Evolutionary conservation across 2,888 invertebrate genomes (phyloP), one percentile per base, ranked within the genome.

Genomic region (Endomychus coccineus): DNA sequence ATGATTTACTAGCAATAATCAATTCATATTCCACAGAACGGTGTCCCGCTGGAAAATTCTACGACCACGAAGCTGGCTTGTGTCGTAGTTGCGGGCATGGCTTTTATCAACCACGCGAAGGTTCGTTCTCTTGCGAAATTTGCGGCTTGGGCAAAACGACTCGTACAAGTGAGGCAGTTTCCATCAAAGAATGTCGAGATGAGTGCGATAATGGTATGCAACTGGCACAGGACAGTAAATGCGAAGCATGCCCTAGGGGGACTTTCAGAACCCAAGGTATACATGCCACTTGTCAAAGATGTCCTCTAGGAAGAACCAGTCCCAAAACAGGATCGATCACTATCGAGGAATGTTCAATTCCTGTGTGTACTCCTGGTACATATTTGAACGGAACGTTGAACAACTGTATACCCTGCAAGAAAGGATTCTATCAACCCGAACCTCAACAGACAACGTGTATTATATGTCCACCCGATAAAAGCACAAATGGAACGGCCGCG

Each of bases 21-120:
- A n/a, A n/a, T n/a, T n/a, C n/a, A n/a, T n/a, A n/a, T n/a, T n/a
- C n/a, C n/a, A n/a, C 56, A 79, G 92, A 92, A 67, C 79, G 88
- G 45, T 96, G 95, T 59, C 87, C 90, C 3, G 84, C 90, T 41
- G 95, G 95, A 41, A 91, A 94, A 69, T 95, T 84, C 67, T 90
- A 89, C 66, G 91, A 94, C 58, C 84, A 87, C 22, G 80, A 82
- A 25, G 83, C 84, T 1, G 91, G 90, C 24, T 71, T 90, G 2
- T 96, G 96, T 58, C 74, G 87, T 33, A 84, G 86, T 48, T 96
- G 96, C 61, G 94, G 95, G 1, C 87, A 91, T 57, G 95, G 95
- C 2, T 91, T 89, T 58, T 96, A 83, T 66, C 96, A 94, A 61
- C 80, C 91, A 0, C 77, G 79, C 21, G 91, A 92, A 66, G 92